Conservation (phyloP, 1,140 invertebrate genomes). For the Bradynema listronoti region DNA sequence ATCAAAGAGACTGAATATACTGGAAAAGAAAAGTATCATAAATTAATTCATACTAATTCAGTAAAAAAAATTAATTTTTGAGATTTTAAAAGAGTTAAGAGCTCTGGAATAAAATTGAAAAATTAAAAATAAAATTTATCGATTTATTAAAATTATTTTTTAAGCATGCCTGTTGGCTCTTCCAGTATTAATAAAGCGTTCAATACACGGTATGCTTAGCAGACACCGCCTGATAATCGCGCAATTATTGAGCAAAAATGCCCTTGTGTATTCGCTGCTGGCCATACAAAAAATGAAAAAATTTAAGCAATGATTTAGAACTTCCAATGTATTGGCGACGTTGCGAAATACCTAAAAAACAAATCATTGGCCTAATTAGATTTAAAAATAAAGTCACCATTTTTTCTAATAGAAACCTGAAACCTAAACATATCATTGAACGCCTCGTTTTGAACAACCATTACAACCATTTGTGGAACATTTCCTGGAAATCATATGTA, state of each 20-base stretch:
- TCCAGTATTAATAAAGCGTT: slow-evolving; percentile 24
- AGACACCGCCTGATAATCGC: slow-evolving; percentile 22
- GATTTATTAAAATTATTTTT: too few relatives aligned
- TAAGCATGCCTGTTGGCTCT: slow-evolving; percentile 40
- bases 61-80: too few relatives aligned
- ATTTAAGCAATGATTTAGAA: slow-evolving; percentile 55
- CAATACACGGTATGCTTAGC: slow-evolving; percentile 27
- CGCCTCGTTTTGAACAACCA: slow-evolving; percentile 52
- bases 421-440: slow-evolving; percentile 45
- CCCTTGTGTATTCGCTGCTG: slow-evolving; percentile 42
- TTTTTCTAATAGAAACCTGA: slow-evolving; percentile 29
- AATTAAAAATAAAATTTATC: too few relatives aligned
- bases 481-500: too few relatives aligned
- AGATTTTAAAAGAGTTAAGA: too few relatives aligned
- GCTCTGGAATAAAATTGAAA: too few relatives aligned
- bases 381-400: neutral
- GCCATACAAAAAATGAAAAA: slow-evolving; percentile 56
- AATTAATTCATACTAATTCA: too few relatives aligned
- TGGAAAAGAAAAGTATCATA: too few relatives aligned
- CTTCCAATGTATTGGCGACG: slow-evolving; percentile 50
- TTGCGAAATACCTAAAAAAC: slow-evolving; percentile 48
- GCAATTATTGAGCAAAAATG: slow-evolving; percentile 32
- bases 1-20: too few relatives aligned
- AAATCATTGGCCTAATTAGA: slow-evolving; percentile 1
- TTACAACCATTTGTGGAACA: slow-evolving; percentile 49